Evolutionary conservation across 2,113 vertebrate species (phyloP).

Genomic region (Leptocoma aspasia): DNA sequence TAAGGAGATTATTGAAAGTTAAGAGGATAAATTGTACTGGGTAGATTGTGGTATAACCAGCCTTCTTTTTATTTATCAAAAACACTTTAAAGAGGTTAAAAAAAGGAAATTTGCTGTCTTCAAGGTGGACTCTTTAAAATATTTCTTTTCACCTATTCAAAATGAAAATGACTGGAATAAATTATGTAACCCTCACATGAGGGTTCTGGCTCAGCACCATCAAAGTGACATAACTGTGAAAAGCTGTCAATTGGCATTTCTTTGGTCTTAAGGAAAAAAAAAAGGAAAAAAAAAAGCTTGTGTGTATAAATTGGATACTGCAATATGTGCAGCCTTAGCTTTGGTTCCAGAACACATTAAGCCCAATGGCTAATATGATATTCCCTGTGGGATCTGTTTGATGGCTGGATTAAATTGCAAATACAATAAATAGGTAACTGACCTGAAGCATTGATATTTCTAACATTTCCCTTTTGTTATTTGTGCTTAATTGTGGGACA

Average conservation of each 20-base stretch:
- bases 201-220: not conserved
- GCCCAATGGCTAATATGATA: not conserved
- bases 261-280: not conserved
- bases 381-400: not conserved
- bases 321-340: not conserved
- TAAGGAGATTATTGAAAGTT: not conserved
- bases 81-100: not conserved
- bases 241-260: not conserved
- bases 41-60: not conserved
- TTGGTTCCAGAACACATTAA: not conserved
- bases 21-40: not conserved
- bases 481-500: not conserved
- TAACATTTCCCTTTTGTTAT: not conserved
- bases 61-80: not conserved
- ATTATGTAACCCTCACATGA: not conserved
- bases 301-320: not conserved
- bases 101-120: not conserved
- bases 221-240: not conserved
- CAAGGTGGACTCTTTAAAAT: not conserved
- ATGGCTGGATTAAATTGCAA: not conserved
- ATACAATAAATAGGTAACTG: not conserved
- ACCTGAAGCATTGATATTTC: not conserved
- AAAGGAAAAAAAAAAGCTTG: not conserved
- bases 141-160: not conserved
- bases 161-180: not conserved